Conservation (phyloP, 2,113 vertebrate species). For the Theropithecus gelada region DNA sequence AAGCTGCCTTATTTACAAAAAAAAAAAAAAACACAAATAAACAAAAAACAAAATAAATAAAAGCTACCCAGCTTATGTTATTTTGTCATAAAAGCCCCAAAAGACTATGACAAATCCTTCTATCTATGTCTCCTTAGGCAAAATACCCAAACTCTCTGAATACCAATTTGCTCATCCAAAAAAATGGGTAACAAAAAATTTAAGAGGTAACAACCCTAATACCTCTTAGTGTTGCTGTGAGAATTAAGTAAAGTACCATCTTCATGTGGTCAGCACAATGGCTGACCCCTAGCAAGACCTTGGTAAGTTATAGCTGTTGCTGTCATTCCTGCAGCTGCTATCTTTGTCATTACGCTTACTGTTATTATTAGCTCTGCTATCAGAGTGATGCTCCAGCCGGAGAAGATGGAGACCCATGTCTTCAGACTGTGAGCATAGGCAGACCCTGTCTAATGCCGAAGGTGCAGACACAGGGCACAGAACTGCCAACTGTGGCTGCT, state of each 20-base stretch:
- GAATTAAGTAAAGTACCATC: neutral
- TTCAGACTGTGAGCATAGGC: neutral
- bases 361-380: accelerated
- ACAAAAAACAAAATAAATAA: neutral
- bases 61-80: neutral
- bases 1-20: too few relatives aligned
- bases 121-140: neutral
- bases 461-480: too few relatives aligned
- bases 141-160: neutral
- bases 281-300: neutral
- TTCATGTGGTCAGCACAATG: neutral
- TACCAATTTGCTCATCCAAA: neutral
- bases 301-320: neutral
- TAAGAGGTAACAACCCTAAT: neutral
- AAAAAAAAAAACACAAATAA: too few relatives aligned
- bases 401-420: neutral
- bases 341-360: accelerated
- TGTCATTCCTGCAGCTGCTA: accelerated
- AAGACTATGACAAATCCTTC: neutral
- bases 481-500: neutral
- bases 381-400: too few relatives aligned
- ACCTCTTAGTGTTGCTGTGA: neutral
- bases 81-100: neutral
- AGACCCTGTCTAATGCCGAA: neutral
- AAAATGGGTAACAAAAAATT: neutral